phyloP scores from a whole-genome alignment of 2,113 vertebrate species.

The Eulacestoma nigropectus region DNA sequence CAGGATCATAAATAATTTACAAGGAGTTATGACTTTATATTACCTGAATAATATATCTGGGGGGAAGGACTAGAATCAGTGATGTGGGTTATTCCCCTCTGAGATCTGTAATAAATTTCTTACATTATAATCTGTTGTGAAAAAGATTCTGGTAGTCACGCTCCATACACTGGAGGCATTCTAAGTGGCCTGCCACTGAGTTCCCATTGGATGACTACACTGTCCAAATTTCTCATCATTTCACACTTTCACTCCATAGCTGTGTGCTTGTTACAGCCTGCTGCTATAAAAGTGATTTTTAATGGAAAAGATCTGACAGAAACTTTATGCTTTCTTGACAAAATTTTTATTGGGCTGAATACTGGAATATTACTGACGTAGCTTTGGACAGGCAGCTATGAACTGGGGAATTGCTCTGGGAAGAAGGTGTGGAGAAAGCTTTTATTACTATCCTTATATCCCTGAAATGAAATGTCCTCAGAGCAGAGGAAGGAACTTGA shows the following conservation, averaged over 20 bases:
- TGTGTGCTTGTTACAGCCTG: not conserved
- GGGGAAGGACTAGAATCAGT: not conserved
- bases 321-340: slow-evolving; percentile 42
- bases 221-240: slow-evolving; percentile 44
- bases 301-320: slow-evolving; percentile 39
- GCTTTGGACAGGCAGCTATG: slow-evolving; percentile 17
- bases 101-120: slow-evolving; percentile 22
- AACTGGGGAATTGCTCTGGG: slow-evolving; percentile 21
- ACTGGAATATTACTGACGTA: slow-evolving; percentile 3
- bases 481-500: not conserved
- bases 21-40: slow-evolving; percentile 20
- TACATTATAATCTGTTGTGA: slow-evolving; percentile 5
- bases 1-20: slow-evolving; percentile 44
- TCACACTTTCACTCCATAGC: slow-evolving; percentile 20
- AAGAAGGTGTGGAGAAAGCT: not conserved
- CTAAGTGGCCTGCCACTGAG: slow-evolving; percentile 19
- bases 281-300: slow-evolving; percentile 48
- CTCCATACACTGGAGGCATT: slow-evolving; percentile 13
- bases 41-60: slow-evolving; percentile 7
- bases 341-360: slow-evolving; percentile 57
- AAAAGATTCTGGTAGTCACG: not conserved
- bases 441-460: slow-evolving; percentile 16
- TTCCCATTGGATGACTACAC: slow-evolving; percentile 46
- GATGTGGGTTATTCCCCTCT: not conserved
- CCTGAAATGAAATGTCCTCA: slow-evolving; percentile 15